Percentiles rank a stretch among this genome's conserved stretches.
Conservation (phyloP, 2,113 vertebrate genomes). For the Aphelocoma coerulescens region DNA sequence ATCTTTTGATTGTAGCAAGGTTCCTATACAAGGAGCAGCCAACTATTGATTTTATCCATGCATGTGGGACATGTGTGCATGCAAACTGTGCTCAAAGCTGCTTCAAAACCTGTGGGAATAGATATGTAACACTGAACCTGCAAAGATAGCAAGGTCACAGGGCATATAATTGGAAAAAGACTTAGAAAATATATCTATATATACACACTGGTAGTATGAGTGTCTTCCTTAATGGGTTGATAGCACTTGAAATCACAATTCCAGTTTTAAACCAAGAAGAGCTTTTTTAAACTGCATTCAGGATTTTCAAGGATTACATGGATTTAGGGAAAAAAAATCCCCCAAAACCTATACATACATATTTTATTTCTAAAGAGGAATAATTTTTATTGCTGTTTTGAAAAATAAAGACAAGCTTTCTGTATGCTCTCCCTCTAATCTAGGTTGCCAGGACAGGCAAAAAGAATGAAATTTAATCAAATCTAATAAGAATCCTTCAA, state of each 20-base stretch:
- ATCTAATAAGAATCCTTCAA: neutral
- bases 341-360: accelerated
- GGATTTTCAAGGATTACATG: neutral
- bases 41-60: accelerated
- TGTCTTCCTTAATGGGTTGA: neutral
- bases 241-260: neutral
- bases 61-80: accelerated
- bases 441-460: neutral
- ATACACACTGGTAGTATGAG: accelerated
- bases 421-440: neutral
- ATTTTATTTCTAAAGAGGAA: neutral
- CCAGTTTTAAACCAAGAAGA: neutral
- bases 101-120: neutral
- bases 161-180: neutral
- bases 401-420: neutral
- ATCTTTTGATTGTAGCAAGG: neutral
- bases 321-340: neutral
- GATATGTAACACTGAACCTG: neutral
- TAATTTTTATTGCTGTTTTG: neutral
- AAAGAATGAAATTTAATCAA: neutral
- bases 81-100: neutral
- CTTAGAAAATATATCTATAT: neutral
- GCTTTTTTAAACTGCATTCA: neutral
- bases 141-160: neutral
- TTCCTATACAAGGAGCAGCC: neutral